phyloP scores from a whole-genome alignment of 2,797 vertebrate genomes.

The Crax fasciolata region DNA sequence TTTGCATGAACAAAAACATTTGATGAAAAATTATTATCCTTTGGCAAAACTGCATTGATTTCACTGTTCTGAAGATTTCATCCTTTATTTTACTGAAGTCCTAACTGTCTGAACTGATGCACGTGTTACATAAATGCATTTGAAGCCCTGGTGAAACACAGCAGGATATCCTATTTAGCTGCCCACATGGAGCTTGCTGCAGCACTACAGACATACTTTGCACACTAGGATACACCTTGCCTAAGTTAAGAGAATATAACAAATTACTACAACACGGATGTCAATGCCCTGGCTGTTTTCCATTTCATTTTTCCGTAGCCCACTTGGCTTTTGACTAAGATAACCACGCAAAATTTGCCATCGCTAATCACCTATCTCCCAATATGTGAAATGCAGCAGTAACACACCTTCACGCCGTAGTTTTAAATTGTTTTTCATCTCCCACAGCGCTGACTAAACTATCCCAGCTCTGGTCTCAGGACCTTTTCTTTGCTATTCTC shows the following conservation, averaged over 20 bases:
- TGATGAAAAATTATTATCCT: not conserved
- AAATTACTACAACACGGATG: not conserved
- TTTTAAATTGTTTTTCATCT: not conserved
- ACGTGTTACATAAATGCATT: not conserved
- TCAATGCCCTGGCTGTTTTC: not conserved
- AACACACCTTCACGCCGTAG: fast-evolving
- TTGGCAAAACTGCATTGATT: not conserved
- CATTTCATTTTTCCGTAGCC: not conserved
- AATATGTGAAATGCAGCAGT: not conserved
- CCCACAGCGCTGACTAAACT: not conserved
- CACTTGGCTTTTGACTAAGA: not conserved
- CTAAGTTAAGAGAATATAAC: not conserved
- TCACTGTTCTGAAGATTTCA: not conserved
- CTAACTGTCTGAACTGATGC: not conserved
- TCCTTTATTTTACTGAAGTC: not conserved
- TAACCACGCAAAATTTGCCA: not conserved
- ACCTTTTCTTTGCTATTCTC: not conserved
- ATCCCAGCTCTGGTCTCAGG: not conserved
- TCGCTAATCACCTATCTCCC: fast-evolving
- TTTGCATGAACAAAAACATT: not conserved
- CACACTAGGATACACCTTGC: not conserved
- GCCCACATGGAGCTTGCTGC: not conserved
- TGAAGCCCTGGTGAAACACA: not conserved
- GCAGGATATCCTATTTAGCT: not conserved
- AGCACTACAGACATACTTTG: not conserved